These are phyloP conservation scores for Mesembrinibis cayennensis DNA, from an alignment of 2,113 vertebrate species.

Conservation along the genomic window DNA sequence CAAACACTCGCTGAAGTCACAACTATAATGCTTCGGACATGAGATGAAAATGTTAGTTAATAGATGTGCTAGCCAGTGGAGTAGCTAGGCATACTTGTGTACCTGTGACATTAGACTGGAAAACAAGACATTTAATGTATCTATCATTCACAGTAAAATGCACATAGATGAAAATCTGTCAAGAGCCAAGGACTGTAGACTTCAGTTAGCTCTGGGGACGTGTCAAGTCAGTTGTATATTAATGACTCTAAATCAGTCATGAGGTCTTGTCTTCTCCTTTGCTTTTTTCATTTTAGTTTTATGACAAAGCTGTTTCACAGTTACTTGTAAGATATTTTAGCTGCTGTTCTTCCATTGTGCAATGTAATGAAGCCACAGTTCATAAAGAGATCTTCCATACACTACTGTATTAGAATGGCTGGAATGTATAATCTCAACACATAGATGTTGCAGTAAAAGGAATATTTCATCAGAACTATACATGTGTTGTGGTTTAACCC, in stretches of 20 bases:
- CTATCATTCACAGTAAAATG: neutral
- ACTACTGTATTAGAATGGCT: neutral
- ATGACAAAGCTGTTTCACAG: neutral
- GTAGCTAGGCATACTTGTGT: neutral
- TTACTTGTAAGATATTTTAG: neutral
- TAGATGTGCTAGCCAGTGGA: neutral
- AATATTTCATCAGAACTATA: neutral
- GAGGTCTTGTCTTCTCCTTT: neutral
- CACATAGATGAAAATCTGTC: neutral
- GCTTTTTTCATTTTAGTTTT: neutral
- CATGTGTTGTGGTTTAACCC: neutral
- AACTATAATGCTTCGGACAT: neutral
- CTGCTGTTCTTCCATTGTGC: neutral
- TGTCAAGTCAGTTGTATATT: neutral
- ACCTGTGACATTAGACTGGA: neutral
- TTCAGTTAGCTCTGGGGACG: neutral
- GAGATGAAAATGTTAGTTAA: neutral
- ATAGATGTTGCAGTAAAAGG: neutral
- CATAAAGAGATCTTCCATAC: neutral
- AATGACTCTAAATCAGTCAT: neutral
- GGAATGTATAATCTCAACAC: neutral
- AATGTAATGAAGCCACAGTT: neutral
- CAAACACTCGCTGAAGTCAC: neutral
- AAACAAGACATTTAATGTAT: neutral
- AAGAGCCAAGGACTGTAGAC: neutral